phyloP scores from a whole-genome alignment of 2,113 vertebrate species.

The Tinamus guttatus region DNA sequence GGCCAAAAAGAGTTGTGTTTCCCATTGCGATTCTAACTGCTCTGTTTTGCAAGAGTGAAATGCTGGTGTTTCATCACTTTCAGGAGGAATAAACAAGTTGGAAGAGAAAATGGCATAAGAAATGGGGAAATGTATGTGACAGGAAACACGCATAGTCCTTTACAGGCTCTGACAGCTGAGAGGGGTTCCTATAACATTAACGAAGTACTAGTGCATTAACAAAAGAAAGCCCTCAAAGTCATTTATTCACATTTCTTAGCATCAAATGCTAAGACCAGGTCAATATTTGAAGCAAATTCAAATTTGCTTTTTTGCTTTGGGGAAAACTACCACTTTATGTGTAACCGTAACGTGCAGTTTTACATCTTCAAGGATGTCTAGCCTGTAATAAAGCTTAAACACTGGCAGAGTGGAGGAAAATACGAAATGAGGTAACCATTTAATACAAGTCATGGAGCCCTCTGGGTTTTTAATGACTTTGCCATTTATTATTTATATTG shows the following conservation, averaged over 20 bases:
- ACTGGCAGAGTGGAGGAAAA: neutral
- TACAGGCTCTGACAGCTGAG: neutral
- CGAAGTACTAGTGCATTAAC: neutral
- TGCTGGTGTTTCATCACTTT: neutral
- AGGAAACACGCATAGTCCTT: neutral
- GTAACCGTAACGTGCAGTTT: neutral
- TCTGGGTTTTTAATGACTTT: constrained; percentile 33
- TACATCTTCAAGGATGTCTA: neutral
- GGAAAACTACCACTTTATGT: neutral
- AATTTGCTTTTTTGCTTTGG: neutral
- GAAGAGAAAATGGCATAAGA: neutral
- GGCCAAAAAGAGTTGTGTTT: neutral
- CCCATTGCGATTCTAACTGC: neutral
- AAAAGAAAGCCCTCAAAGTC: neutral
- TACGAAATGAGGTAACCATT: neutral
- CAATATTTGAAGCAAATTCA: no score
- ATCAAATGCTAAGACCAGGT: neutral
- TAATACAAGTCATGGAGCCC: neutral
- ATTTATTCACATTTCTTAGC: neutral
- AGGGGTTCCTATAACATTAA: neutral
- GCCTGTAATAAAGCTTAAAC: neutral
- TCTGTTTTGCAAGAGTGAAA: neutral
- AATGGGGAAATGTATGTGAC: neutral
- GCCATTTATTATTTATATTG: constrained; percentile 50
- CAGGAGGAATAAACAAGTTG: neutral